A percentile compares a stretch with the other conserved stretches of the same genome.
Evolutionary conservation across 2,113 vertebrate genomes (phyloP).

Genomic region (Nipponia nippon): DNA sequence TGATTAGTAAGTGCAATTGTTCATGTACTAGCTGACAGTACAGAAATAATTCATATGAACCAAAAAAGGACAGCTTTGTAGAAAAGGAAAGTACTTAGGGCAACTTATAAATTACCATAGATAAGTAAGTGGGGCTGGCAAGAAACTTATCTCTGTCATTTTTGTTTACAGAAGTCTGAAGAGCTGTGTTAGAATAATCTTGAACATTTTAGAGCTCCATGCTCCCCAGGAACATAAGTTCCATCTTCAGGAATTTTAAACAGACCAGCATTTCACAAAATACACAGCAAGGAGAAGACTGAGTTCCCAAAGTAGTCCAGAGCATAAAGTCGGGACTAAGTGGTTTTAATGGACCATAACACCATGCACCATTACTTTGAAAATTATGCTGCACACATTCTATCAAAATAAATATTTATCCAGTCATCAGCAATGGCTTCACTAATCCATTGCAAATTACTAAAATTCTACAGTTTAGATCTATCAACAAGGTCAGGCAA

Average conservation of each 20-base stretch:
- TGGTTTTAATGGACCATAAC: neutral
- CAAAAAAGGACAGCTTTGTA: neutral
- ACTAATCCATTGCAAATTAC: neutral
- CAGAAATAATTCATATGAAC: neutral
- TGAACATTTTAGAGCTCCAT: neutral
- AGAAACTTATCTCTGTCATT: neutral
- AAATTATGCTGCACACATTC: neutral
- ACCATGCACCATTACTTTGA: neutral
- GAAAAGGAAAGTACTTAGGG: neutral
- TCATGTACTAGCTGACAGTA: neutral
- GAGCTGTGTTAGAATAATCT: neutral
- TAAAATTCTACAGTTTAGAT: neutral
- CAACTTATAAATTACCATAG: neutral
- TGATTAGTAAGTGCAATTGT: neutral
- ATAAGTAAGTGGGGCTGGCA: neutral
- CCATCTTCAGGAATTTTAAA: neutral
- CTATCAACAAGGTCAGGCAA: neutral
- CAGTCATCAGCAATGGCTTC: neutral
- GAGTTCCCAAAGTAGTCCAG: neutral
- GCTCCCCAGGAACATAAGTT: neutral
- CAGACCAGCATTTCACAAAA: neutral
- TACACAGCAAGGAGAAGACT: neutral
- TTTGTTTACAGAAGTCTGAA: slow-evolving; percentile 9
- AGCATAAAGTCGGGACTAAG: neutral
- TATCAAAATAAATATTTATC: neutral